These are phyloP conservation scores for Tupiocoris notatus DNA, from an alignment of 2,888 invertebrate species.

Conservation along the genomic window DNA sequence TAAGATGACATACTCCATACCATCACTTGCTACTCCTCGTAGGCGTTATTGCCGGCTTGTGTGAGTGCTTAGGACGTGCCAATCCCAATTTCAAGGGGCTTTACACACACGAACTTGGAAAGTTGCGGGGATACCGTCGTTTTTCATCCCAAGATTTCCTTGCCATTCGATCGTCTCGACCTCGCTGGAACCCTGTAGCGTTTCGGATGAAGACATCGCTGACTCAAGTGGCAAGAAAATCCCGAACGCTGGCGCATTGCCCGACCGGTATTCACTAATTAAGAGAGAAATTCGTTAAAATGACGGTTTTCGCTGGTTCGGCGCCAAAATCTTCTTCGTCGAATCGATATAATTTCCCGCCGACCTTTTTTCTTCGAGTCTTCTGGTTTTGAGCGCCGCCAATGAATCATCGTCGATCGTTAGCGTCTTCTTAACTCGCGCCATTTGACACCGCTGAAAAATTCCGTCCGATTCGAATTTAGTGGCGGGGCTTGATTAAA, in stretches of 20 bases:
- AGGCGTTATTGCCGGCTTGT: not conserved
- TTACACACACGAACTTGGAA: not conserved
- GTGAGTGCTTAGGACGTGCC: not conserved
- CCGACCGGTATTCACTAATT: constrained; percentile 11
- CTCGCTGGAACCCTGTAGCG: not conserved
- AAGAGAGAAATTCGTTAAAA: constrained; percentile 31
- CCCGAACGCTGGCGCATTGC: not conserved
- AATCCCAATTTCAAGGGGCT: not conserved
- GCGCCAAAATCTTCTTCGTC: not conserved
- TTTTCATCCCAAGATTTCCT: not conserved
- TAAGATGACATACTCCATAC: not conserved
- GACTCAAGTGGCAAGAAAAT: constrained; percentile 20
- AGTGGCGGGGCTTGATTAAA: too few relatives aligned
- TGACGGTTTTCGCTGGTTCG: constrained; percentile 10
- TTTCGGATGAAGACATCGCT: not conserved
- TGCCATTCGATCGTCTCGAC: not conserved
- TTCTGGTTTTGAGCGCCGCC: not conserved
- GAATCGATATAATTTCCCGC: not conserved
- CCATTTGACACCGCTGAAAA: too few relatives aligned
- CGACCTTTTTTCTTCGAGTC: not conserved
- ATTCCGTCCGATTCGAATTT: too few relatives aligned
- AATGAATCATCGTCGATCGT: not conserved
- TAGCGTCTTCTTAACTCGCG: too few relatives aligned
- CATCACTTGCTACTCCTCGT: not conserved
- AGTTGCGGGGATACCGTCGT: not conserved